These are phyloP conservation scores for Anolis apletophallus DNA, from an alignment of 2,797 vertebrate genomes.

Conservation along the genomic window DNA sequence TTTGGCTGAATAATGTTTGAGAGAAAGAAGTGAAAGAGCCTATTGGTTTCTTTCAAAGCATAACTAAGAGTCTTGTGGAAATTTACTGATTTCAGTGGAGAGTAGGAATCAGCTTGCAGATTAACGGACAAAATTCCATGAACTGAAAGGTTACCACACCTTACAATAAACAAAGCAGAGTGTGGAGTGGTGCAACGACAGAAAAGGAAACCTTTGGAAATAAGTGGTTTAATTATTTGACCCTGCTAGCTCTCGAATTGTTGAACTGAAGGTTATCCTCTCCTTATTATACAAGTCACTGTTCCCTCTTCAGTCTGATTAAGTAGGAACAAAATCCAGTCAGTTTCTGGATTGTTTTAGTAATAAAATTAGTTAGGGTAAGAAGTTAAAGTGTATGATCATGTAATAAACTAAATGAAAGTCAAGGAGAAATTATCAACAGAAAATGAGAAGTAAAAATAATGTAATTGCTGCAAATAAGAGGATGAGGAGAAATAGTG, in stretches of 20 bases:
- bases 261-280: conserved; percentile 3
- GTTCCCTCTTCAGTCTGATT: conserved; percentile 39
- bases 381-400: neutral
- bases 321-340: conserved; percentile 48
- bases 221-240: conserved; percentile 3
- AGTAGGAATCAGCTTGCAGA: neutral
- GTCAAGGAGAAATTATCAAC: conserved; percentile 18
- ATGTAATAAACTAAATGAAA: neutral
- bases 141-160: neutral
- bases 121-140: neutral
- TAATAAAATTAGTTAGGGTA: neutral
- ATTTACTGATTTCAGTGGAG: neutral
- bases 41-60: conserved; percentile 32
- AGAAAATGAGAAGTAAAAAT: conserved; percentile 23
- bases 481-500: too few species aligned
- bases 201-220: neutral
- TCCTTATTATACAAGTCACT: conserved; percentile 28
- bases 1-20: conserved; percentile 8
- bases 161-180: conserved; percentile 15
- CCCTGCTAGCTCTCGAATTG: neutral
- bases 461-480: neutral
- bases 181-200: neutral
- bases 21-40: conserved; percentile 29
- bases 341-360: conserved; percentile 43
- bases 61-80: neutral